These are phyloP conservation scores for Calephelis virginiensis DNA, from an alignment of 1,140 invertebrate genomes.

Conservation along the genomic window DNA sequence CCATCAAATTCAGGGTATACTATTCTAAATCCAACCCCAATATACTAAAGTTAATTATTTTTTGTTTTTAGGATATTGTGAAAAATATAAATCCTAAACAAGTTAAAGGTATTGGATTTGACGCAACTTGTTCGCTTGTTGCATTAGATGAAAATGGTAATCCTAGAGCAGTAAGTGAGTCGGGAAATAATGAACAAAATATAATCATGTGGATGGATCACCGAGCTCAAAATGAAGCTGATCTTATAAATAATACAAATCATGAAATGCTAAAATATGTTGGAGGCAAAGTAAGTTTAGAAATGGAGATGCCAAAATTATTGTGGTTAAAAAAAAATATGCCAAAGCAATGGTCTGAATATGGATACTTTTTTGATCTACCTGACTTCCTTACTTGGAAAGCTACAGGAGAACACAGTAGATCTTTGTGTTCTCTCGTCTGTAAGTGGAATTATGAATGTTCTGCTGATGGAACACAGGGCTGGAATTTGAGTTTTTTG, in stretches of 20 bases:
- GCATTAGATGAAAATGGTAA: conserved; percentile 84
- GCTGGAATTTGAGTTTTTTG: conserved; percentile 90
- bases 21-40: too few relatives aligned
- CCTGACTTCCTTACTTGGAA: conserved; percentile 97
- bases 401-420: conserved; percentile 87
- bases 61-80: conserved; percentile 80
- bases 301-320: conserved; percentile 98
- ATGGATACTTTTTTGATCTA: conserved; percentile 92
- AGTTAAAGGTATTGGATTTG: conserved; percentile 94
- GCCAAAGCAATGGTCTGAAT: conserved; percentile 82
- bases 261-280: conserved; percentile 91
- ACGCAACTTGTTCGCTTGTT: conserved; percentile 97
- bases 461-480: conserved; percentile 73
- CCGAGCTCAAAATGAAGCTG: conserved; percentile 89
- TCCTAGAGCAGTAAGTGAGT: conserved; percentile 87
- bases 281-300: conserved; percentile 94
- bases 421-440: conserved; percentile 94
- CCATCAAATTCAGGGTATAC: too few relatives aligned
- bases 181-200: conserved; percentile 87
- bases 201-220: conserved; percentile 99
- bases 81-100: conserved; percentile 76
- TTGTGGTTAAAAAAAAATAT: conserved; percentile 95
- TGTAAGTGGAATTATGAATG: conserved; percentile 97
- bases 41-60: not conserved
- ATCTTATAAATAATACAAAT: conserved; percentile 87